Evolutionary conservation across 1,140 invertebrate genomes (phyloP).

Genomic region (Trissolcus basalis): DNA sequence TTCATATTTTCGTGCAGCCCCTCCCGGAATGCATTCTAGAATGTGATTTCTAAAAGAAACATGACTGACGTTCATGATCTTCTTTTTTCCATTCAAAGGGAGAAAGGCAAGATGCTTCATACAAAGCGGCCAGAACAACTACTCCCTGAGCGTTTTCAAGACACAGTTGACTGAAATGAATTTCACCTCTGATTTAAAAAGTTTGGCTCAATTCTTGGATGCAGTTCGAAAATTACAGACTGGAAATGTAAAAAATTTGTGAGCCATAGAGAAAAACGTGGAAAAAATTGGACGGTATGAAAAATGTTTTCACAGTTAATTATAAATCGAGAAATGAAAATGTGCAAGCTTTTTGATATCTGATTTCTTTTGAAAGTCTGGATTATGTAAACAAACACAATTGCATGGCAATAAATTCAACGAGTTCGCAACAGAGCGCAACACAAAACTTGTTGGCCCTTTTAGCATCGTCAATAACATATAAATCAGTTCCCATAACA

Average conservation of each 20-base stretch:
- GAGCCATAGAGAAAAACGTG: constrained; percentile 34
- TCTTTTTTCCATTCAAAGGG: constrained; percentile 39
- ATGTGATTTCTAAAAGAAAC: constrained; percentile 35
- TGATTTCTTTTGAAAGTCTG: constrained; percentile 46
- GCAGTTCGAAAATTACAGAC: no score
- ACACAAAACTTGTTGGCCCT: constrained; percentile 50
- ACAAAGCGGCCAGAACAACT: no score
- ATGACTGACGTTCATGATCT: constrained; percentile 29
- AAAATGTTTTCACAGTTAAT: no score
- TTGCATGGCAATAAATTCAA: constrained; percentile 36
- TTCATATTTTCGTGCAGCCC: constrained; percentile 20
- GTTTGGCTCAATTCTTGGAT: no score
- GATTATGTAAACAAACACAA: constrained; percentile 61
- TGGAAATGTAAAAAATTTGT: no score
- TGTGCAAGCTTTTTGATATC: no score
- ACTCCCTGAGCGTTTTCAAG: no score
- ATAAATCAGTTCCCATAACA: constrained; percentile 34
- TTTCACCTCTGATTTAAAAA: no score
- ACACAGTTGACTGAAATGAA: no score
- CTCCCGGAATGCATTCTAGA: constrained; percentile 15
- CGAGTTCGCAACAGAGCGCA: constrained; percentile 42
- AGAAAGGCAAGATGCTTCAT: no score
- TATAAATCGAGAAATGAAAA: constrained; percentile 62
- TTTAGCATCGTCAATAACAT: constrained; percentile 23
- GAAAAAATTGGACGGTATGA: constrained; percentile 60